Percentiles rank a stretch among this genome's conserved stretches.
phyloP scores from a whole-genome alignment of 1,140 invertebrate genomes.

The Oryctes rhinoceros region DNA sequence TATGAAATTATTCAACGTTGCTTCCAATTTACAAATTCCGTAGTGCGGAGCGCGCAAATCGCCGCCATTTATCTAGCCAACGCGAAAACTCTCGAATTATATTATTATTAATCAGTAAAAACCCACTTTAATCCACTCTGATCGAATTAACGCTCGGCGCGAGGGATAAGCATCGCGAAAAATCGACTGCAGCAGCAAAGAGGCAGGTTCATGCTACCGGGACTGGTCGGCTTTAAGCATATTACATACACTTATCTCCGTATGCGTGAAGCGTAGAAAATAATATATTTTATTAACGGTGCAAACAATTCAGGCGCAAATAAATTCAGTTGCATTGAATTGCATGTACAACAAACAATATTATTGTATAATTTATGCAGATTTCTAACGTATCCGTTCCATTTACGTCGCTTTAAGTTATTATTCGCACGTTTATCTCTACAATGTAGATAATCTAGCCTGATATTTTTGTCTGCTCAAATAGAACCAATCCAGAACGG shows the following conservation, averaged over 20 bases:
- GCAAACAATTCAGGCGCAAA: background rate
- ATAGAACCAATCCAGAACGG: background rate
- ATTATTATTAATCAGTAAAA: background rate
- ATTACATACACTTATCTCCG: no score
- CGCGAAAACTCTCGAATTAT: background rate
- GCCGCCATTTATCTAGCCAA: slow-evolving; percentile 6
- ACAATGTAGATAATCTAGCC: background rate
- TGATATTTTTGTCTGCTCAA: background rate
- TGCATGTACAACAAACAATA: slow-evolving; percentile 10
- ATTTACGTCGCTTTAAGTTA: slow-evolving; percentile 27
- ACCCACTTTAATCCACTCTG: slow-evolving; percentile 5
- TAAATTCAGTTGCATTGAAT: slow-evolving; percentile 25
- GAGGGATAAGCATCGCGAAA: background rate
- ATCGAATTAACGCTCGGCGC: background rate
- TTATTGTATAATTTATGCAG: slow-evolving; percentile 28
- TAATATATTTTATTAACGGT: slow-evolving; percentile 17
- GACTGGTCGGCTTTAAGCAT: no score
- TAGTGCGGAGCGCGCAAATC: background rate
- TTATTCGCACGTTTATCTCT: background rate
- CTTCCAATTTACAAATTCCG: background rate
- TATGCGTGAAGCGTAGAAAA: background rate
- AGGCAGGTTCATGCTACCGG: no score
- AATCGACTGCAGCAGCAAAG: background rate
- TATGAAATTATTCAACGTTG: slow-evolving; percentile 5
- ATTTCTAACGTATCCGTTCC: slow-evolving; percentile 30